Percentiles rank a stretch among this genome's conserved stretches.
Conservation (phyloP, 2,888 invertebrate genomes). For the Idaea biselata region DNA sequence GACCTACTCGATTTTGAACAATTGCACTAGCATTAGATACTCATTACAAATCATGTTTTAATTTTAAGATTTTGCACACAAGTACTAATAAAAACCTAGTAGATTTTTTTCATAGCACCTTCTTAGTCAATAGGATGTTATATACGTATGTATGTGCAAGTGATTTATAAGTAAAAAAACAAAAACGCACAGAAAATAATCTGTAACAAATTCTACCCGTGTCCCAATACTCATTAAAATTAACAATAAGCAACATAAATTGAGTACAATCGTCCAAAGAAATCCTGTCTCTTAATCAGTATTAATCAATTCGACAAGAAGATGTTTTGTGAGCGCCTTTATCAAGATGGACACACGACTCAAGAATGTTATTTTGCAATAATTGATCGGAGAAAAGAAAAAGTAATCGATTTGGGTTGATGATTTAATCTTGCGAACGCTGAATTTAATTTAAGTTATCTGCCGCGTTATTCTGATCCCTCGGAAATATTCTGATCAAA, state of each 20-base stretch:
- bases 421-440: slow-evolving; percentile 29
- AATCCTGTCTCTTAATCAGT: slow-evolving; percentile 16
- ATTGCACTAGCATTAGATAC: too few relatives aligned
- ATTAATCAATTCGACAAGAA: slow-evolving; percentile 20
- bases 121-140: too few relatives aligned
- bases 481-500: too few relatives aligned
- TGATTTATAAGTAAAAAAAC: not conserved
- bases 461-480: too few relatives aligned
- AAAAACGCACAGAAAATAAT: not conserved
- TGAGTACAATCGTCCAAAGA: slow-evolving; percentile 4
- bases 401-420: slow-evolving; percentile 35
- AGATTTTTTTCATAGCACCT: too few relatives aligned
- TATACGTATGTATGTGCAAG: too few relatives aligned
- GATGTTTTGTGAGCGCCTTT: slow-evolving; percentile 12
- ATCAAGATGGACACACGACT: slow-evolving; percentile 32
- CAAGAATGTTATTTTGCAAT: slow-evolving; percentile 47
- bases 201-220: slow-evolving; percentile 1
- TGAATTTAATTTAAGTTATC: not conserved
- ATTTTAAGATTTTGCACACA: too few relatives aligned
- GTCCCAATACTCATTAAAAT: slow-evolving; percentile 1
- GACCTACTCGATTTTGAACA: too few relatives aligned
- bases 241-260: not conserved
- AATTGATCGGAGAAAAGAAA: slow-evolving; percentile 25
- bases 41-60: too few relatives aligned
- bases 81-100: too few relatives aligned